These are phyloP conservation scores for Smutsia gigantea DNA, from an alignment of 2,797 vertebrate genomes.

Conservation along the genomic window DNA sequence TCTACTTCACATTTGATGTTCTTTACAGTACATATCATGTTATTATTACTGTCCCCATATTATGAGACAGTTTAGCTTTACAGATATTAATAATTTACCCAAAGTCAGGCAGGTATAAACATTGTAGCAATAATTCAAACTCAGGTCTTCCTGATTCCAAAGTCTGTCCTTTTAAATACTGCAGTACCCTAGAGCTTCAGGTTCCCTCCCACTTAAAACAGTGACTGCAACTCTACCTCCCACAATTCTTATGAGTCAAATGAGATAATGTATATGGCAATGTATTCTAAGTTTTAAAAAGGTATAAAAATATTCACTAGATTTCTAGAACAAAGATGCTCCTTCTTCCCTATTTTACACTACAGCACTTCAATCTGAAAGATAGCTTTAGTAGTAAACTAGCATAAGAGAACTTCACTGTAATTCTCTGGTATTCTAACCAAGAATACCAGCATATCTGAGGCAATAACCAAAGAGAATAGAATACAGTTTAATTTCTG, in stretches of 20 bases:
- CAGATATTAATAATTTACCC: background rate
- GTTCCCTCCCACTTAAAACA: background rate
- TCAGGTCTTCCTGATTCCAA: background rate
- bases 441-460: background rate
- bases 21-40: background rate
- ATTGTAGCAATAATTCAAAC: slow-evolving; percentile 44
- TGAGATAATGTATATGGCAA: background rate
- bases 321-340: slow-evolving; percentile 28
- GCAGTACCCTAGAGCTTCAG: background rate
- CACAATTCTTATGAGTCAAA: background rate
- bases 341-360: background rate
- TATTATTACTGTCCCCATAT: background rate
- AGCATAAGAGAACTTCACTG: background rate
- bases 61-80: slow-evolving; percentile 22
- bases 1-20: background rate
- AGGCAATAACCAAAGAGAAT: background rate
- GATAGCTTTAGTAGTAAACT: slow-evolving; percentile 4
- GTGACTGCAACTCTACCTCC: background rate
- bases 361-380: background rate
- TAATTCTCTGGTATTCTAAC: background rate
- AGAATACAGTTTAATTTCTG: slow-evolving; percentile 45
- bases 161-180: background rate
- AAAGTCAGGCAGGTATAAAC: slow-evolving; percentile 20
- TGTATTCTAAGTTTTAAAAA: background rate
- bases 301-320: background rate